A percentile compares a stretch with the other conserved stretches of the same genome.
Conservation (phyloP, 2,888 invertebrate genomes). For the Adelognathus sp. region DNA sequence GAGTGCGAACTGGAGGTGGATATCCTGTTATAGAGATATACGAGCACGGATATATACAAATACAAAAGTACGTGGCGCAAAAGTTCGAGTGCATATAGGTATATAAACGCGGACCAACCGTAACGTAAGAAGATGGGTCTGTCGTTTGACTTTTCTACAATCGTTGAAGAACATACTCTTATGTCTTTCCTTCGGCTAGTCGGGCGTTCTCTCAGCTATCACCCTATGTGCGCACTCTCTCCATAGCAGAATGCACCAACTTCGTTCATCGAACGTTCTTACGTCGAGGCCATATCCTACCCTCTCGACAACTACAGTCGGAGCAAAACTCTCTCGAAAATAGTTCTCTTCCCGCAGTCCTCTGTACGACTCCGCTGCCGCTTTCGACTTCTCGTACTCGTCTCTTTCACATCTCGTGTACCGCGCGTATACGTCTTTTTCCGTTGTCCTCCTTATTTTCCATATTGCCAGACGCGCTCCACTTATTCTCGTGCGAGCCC, state of each 20-base stretch:
- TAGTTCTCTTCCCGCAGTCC: conserved; percentile 39
- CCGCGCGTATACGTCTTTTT: conserved; percentile 36
- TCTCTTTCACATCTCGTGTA: conserved; percentile 25
- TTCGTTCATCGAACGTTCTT: conserved; percentile 50
- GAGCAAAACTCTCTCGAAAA: conserved; percentile 46
- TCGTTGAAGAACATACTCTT: conserved; percentile 57
- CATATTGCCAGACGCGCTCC: conserved; percentile 67
- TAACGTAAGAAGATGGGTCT: conserved; percentile 37
- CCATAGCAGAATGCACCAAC: conserved; percentile 10
- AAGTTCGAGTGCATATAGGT: conserved; percentile 1
- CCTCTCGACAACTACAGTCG: not conserved
- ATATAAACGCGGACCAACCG: not conserved
- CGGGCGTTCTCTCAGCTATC: conserved; percentile 21
- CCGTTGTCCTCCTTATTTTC: conserved; percentile 62
- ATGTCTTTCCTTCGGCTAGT: conserved; percentile 40
- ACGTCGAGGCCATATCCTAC: conserved; percentile 46
- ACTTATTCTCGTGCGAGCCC: conserved; percentile 55
- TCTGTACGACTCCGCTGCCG: conserved; percentile 17
- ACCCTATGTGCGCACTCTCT: not conserved
- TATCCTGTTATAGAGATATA: not conserved
- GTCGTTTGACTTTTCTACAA: conserved; percentile 65
- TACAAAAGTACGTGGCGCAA: not conserved
- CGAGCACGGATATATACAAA: not conserved
- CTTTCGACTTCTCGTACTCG: conserved; percentile 39
- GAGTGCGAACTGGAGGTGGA: conserved; percentile 10